A percentile compares a stretch with the other conserved stretches of the same genome.
These are phyloP conservation scores for Craseonycteris thonglongyai DNA, from an alignment of 2,113 vertebrate genomes.

Conservation along the genomic window DNA sequence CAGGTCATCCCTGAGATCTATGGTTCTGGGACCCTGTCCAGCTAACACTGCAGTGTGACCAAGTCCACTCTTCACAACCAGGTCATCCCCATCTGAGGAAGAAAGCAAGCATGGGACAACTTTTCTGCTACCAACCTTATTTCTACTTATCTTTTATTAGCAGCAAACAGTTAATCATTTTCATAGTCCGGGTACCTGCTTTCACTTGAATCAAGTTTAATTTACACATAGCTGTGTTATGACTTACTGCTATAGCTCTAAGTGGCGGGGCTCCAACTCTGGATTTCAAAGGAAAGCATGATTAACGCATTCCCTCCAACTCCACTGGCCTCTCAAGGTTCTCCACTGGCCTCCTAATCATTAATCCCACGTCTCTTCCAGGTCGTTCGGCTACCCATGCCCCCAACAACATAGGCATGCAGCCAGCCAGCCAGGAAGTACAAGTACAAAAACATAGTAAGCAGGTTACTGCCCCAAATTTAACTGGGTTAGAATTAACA, in stretches of 20 bases:
- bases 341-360: neutral
- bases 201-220: conserved; percentile 62
- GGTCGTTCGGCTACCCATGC: neutral
- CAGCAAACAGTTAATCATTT: conserved; percentile 42
- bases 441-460: neutral
- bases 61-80: neutral
- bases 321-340: neutral
- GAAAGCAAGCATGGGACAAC: neutral
- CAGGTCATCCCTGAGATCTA: neutral
- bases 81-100: neutral
- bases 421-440: neutral
- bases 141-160: neutral
- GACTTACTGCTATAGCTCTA: conserved; percentile 36
- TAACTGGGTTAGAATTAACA: neutral
- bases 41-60: neutral
- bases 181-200: conserved; percentile 40
- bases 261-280: conserved; percentile 40
- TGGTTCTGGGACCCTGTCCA: neutral
- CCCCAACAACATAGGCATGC: neutral
- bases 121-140: neutral
- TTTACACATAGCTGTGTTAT: conserved; percentile 57
- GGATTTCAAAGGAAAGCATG: conserved; percentile 31
- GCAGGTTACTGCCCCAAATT: neutral
- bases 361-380: neutral
- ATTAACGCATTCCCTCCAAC: conserved; percentile 19